phyloP scores from a whole-genome alignment of 2,888 invertebrate species.

The Stenodera caucasica region DNA sequence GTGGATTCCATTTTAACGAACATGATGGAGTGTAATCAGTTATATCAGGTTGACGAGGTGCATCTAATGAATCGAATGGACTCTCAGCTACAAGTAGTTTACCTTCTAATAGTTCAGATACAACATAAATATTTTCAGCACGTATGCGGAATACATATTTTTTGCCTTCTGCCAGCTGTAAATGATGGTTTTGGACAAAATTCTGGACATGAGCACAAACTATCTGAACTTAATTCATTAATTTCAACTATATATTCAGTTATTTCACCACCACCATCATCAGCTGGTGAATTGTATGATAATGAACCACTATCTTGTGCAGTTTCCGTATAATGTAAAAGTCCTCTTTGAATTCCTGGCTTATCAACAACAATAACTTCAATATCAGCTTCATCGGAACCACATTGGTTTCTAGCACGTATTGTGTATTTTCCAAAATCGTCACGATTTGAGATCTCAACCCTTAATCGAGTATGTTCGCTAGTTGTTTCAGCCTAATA shows the following conservation, averaged over 20 bases:
- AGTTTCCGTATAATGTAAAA: constrained; percentile 78
- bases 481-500: constrained; percentile 75
- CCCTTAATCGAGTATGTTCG: constrained; percentile 78
- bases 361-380: constrained; percentile 92
- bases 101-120: constrained; percentile 91
- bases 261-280: constrained; percentile 92
- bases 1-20: constrained; percentile 90
- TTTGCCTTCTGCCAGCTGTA: constrained; percentile 93
- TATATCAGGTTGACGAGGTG: constrained; percentile 82
- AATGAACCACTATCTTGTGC: constrained; percentile 85
- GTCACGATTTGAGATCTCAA: constrained; percentile 82
- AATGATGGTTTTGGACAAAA: constrained; percentile 87
- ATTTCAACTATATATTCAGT: constrained; percentile 96
- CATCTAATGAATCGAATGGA: constrained; percentile 93
- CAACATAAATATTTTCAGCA: constrained; percentile 96
- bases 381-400: constrained; percentile 87
- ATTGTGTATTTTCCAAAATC: constrained; percentile 90
- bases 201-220: constrained; percentile 93
- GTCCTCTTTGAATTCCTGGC: constrained; percentile 87
- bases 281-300: constrained; percentile 85
- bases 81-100: constrained; percentile 91
- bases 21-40: constrained; percentile 78
- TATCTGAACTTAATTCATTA: constrained; percentile 86
- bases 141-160: constrained; percentile 92
- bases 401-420: constrained; percentile 82